Evolutionary conservation across 2,797 vertebrate species (phyloP).

Genomic region (Rhynchonycteris naso): DNA sequence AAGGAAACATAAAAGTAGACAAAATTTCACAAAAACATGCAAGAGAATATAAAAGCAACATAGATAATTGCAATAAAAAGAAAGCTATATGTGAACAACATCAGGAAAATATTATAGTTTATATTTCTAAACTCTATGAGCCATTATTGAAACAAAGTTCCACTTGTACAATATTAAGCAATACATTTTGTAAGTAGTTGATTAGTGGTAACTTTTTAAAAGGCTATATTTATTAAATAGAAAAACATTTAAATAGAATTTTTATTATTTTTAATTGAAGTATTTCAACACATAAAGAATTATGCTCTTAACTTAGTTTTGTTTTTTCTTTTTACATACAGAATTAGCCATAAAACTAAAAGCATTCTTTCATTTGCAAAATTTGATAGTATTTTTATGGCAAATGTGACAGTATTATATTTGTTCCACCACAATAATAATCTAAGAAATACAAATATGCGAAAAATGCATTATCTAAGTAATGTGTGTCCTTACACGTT

Average conservation of each 20-base stretch:
- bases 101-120: neutral
- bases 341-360: constrained; percentile 27
- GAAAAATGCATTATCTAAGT: neutral
- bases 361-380: neutral
- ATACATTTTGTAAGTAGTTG: neutral
- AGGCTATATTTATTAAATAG: neutral
- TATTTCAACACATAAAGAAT: constrained; percentile 30
- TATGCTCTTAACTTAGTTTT: neutral
- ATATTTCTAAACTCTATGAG: neutral
- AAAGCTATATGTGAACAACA: neutral
- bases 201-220: neutral
- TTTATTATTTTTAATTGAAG: neutral
- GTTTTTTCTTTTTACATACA: neutral
- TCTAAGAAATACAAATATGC: neutral
- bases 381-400: neutral
- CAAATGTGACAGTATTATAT: constrained; percentile 10
- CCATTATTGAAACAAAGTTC: neutral
- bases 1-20: neutral
- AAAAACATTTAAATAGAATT: neutral
- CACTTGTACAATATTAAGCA: neutral
- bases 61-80: neutral
- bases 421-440: neutral
- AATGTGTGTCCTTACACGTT: neutral
- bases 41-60: constrained; percentile 6
- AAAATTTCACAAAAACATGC: neutral